Evolutionary conservation across 2,888 invertebrate genomes (phyloP).

Genomic region (Drosophila nigricruria): DNA sequence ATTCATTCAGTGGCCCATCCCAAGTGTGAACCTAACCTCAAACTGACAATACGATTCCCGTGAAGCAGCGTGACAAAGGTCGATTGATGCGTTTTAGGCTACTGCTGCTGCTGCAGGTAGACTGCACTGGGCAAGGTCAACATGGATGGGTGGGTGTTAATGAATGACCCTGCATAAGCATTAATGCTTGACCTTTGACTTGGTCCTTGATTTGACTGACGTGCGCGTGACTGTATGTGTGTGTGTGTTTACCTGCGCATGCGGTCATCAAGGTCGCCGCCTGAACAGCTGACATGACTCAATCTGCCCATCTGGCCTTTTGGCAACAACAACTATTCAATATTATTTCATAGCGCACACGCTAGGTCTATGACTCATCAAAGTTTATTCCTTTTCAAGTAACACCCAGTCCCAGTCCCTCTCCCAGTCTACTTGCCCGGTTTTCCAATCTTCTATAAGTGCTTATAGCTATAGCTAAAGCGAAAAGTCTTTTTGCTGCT

Average conservation of each 20-base stretch:
- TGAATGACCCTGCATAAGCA: constrained; percentile 33
- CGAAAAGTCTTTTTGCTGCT: too few species aligned
- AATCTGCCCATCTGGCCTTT: constrained; percentile 24
- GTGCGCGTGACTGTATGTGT: constrained; percentile 8
- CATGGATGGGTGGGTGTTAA: constrained; percentile 21
- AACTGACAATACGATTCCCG: background rate
- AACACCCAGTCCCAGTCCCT: background rate
- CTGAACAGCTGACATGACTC: constrained; percentile 63
- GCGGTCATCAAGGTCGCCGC: constrained; percentile 72
- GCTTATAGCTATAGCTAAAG: background rate
- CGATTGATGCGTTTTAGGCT: constrained; percentile 1
- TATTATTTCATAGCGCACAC: constrained; percentile 3
- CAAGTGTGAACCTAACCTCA: constrained; percentile 16
- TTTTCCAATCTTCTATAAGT: background rate
- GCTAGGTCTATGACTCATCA: constrained; percentile 34
- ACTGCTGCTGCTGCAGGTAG: constrained; percentile 18
- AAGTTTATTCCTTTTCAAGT: background rate
- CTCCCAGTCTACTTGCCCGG: too few species aligned
- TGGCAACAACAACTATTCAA: background rate
- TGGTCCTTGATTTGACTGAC: constrained; percentile 39
- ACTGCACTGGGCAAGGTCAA: constrained; percentile 38
- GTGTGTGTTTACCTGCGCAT: constrained; percentile 62
- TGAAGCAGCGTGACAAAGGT: constrained; percentile 5
- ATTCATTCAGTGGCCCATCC: constrained; percentile 10
- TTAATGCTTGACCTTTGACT: constrained; percentile 45